These are phyloP conservation scores for Cryptomyrus ogoouensis DNA, from an alignment of 2,113 vertebrate genomes.

Conservation along the genomic window DNA sequence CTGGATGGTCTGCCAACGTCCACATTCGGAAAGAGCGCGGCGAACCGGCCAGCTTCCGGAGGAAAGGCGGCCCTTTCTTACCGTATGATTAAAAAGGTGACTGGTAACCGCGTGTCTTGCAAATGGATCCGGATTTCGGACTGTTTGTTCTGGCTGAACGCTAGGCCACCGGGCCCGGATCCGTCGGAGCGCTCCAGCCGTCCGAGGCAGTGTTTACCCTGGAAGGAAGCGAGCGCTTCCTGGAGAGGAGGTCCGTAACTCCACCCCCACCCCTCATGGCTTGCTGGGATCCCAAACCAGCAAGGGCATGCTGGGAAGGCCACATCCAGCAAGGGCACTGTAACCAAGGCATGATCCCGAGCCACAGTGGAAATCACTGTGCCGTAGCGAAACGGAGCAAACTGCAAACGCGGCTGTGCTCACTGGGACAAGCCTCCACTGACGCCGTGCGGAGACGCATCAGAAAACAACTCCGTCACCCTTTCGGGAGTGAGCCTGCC, in stretches of 20 bases:
- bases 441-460: background rate
- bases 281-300: background rate
- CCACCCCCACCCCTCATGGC: background rate
- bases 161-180: background rate
- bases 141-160: background rate
- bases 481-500: background rate
- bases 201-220: background rate
- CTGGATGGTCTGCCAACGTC: background rate
- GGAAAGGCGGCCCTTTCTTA: background rate
- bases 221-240: background rate
- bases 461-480: background rate
- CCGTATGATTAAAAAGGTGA: background rate
- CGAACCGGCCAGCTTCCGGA: background rate
- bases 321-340: background rate
- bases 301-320: background rate
- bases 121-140: background rate
- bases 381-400: background rate
- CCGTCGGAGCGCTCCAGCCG: background rate
- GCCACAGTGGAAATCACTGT: background rate
- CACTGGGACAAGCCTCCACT: background rate
- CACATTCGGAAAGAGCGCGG: background rate
- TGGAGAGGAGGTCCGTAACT: background rate
- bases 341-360: background rate
- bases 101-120: background rate
- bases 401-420: background rate